phyloP scores from a whole-genome alignment of 2,797 vertebrate genomes.

The Takifugu ocellatus region DNA sequence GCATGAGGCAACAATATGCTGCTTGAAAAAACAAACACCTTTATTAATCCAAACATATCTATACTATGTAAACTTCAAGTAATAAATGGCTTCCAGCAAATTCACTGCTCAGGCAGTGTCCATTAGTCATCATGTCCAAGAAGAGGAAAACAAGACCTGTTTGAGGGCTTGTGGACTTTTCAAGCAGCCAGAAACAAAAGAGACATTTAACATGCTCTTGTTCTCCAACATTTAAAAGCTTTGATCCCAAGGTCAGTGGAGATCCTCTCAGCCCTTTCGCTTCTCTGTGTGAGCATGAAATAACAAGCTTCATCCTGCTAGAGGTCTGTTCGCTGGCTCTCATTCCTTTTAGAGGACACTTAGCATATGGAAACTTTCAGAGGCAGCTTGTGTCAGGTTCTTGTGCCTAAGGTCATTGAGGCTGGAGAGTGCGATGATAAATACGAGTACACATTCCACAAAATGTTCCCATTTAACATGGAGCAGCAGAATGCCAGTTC shows the following conservation, averaged over 20 bases:
- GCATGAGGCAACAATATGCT: conserved; percentile 13
- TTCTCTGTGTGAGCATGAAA: conserved; percentile 59
- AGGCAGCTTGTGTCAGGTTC: conserved; percentile 23
- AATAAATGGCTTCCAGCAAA: conserved; percentile 8
- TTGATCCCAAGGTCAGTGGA: conserved; percentile 29
- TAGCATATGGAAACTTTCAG: conserved; percentile 33
- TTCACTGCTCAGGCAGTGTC: conserved; percentile 4
- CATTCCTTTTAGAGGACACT: conserved; percentile 26
- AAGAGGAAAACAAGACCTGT: conserved; percentile 11
- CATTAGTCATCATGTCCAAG: background rate
- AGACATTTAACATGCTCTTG: conserved; percentile 37
- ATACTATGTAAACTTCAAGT: conserved; percentile 10
- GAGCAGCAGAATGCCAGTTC: background rate
- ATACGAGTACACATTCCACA: background rate
- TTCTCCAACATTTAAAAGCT: conserved; percentile 46
- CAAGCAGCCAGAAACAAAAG: conserved; percentile 33
- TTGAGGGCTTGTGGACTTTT: conserved; percentile 39
- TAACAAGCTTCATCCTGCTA: conserved; percentile 57
- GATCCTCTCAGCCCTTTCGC: conserved; percentile 39
- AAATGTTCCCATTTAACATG: conserved; percentile 7
- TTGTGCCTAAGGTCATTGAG: conserved; percentile 8
- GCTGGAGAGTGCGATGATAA: background rate
- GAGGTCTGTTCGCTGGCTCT: conserved; percentile 12
- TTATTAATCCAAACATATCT: background rate
- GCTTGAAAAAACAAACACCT: no score